Conservation (phyloP, 2,797 vertebrate genomes). For the Glyptemys insculpta region DNA sequence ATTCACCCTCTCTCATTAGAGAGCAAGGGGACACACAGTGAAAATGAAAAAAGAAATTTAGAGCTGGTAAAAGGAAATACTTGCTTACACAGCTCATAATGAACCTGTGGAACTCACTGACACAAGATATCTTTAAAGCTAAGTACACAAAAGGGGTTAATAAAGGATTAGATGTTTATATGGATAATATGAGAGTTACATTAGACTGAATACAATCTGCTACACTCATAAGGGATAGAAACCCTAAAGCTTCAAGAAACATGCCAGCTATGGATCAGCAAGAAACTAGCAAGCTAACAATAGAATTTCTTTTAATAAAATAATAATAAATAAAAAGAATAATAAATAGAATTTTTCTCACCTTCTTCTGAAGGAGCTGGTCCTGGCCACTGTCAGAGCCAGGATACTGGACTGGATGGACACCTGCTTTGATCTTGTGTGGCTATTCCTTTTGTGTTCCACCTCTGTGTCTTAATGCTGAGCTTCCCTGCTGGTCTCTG, state of each 20-base stretch:
- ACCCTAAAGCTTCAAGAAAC: background rate
- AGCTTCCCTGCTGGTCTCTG: background rate
- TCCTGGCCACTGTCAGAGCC: background rate
- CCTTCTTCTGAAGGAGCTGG: background rate
- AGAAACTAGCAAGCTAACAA: background rate
- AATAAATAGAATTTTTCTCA: background rate
- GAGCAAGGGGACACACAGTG: background rate
- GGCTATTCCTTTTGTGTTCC: fast-evolving
- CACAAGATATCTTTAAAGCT: background rate
- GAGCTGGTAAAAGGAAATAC: background rate
- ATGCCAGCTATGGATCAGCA: background rate
- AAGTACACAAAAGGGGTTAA: background rate
- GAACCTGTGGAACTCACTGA: background rate
- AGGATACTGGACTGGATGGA: background rate
- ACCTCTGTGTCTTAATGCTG: background rate
- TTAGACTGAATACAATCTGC: background rate
- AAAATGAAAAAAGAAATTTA: background rate
- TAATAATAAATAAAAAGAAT: no score
- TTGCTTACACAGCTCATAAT: background rate
- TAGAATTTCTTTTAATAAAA: no score
- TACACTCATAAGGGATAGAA: background rate
- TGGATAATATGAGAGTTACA: background rate
- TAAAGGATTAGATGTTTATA: background rate
- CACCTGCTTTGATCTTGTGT: background rate
- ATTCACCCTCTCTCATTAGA: background rate